These are phyloP conservation scores for Aurelia sp. DNA, from an alignment of 30 jellyfish, hydroid and myxozoan species.

Conservation along the genomic window DNA sequence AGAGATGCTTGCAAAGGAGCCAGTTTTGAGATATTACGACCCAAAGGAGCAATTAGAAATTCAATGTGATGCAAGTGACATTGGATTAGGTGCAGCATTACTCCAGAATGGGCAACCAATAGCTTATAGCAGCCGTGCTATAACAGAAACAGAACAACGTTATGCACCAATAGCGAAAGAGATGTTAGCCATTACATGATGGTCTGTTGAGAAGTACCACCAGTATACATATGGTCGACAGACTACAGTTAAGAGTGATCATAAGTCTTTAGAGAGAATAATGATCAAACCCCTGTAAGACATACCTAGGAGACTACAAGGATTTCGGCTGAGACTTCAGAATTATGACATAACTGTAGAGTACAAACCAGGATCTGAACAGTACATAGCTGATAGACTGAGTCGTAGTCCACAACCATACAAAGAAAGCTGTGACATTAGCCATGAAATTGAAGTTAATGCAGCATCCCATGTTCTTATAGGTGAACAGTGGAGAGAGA, in stretches of 20 bases:
- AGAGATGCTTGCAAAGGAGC: slow-evolving; percentile 43
- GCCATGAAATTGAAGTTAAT: slow-evolving; percentile 31
- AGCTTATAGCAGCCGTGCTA: slow-evolving; percentile 21
- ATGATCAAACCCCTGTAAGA: slow-evolving; percentile 47
- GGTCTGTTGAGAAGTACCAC: slow-evolving; percentile 39
- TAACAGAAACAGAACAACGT: slow-evolving; percentile 44
- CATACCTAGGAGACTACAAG: slow-evolving; percentile 28
- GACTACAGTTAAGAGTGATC: slow-evolving; percentile 41
- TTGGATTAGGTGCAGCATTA: slow-evolving; percentile 69
- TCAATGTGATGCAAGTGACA: slow-evolving; percentile 68
- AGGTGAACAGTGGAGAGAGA: no score
- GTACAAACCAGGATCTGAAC: slow-evolving; percentile 70
- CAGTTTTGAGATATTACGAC: slow-evolving; percentile 48
- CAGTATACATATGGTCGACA: slow-evolving; percentile 37
- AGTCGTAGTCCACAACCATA: slow-evolving; percentile 54
- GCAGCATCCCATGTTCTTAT: slow-evolving; percentile 54
- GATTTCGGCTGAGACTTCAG: slow-evolving; percentile 61
- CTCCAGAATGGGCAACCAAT: slow-evolving; percentile 71
- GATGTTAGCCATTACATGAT: slow-evolving; percentile 27
- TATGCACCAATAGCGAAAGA: slow-evolving; percentile 59
- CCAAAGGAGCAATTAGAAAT: slow-evolving; percentile 46
- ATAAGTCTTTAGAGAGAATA: slow-evolving; percentile 41
- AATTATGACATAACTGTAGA: slow-evolving; percentile 44
- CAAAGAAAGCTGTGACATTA: slow-evolving; percentile 41
- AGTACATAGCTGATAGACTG: slow-evolving; percentile 61